phyloP scores from a whole-genome alignment of 1,140 invertebrate species.

The Eubasilissa regina region DNA sequence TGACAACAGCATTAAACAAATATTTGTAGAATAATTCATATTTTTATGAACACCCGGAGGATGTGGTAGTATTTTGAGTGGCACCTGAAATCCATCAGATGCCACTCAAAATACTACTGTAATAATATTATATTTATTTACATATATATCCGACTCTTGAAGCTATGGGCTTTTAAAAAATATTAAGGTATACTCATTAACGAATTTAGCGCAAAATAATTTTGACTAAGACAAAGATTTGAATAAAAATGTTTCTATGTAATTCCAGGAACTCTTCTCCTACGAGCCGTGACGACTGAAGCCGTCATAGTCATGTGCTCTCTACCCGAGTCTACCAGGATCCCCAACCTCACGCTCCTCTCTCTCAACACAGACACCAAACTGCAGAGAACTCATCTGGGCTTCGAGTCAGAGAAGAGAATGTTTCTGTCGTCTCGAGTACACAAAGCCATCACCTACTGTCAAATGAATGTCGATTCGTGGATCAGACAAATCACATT shows the following conservation, averaged over 20 bases:
- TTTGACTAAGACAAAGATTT: no score
- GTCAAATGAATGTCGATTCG: slow-evolving; percentile 75
- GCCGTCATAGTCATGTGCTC: slow-evolving; percentile 71
- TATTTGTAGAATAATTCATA: no score
- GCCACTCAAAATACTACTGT: no score
- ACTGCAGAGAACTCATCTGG: slow-evolving; percentile 72
- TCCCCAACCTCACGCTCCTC: slow-evolving; percentile 67
- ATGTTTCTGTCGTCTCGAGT: slow-evolving; percentile 76
- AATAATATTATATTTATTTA: no score
- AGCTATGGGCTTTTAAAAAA: no score
- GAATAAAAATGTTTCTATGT: slow-evolving; percentile 5
- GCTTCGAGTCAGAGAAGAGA: slow-evolving; percentile 74
- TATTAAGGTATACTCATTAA: no score
- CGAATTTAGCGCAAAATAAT: no score
- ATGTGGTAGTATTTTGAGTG: no score
- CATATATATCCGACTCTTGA: no score
- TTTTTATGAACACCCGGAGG: no score
- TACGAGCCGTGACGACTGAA: slow-evolving; percentile 69
- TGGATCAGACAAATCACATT: slow-evolving; percentile 73
- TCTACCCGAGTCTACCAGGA: slow-evolving; percentile 66
- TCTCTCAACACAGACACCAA: slow-evolving; percentile 71
- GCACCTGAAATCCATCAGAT: no score
- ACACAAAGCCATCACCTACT: slow-evolving; percentile 76
- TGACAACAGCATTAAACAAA: no score
- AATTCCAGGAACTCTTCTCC: slow-evolving; percentile 69